Evolutionary conservation across 1,140 invertebrate genomes (phyloP), one percentile per base, ranked within the genome.

Genomic region (Cydia fagiglandana): DNA sequence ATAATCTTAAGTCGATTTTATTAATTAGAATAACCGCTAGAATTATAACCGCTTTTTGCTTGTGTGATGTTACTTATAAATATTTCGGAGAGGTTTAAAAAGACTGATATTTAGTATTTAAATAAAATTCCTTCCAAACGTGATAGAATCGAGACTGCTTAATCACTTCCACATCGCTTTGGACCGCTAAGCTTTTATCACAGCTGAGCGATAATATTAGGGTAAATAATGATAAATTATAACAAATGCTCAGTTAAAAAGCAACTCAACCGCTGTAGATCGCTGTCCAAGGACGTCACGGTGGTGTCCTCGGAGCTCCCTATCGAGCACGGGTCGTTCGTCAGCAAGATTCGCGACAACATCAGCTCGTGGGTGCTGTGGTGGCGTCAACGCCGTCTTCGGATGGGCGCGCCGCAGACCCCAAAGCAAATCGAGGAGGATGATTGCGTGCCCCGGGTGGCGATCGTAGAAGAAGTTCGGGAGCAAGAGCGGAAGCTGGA

Each of bases 391-490:
- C 85, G 88, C 82, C 88, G 89, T 90, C 88, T 91, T 89, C 86
- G 90, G 90, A 91, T 91, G 88, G 90, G 89, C 89, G 90, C 90
- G 84, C 90, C 90, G 89, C 90, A 91, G 87, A 92, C 86, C 86
- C 90, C 86, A 75, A 91, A 88, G 84, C 82, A 80, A 75, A 86
- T 92, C 73, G 87, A 91, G 75, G 88, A 91, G 64, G 86, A 92
- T 88, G 90, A 90, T 30, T 84, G 82, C 82, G 82, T 85, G 78
- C 88, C 89, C 15, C 82, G 82, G 47, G 84, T 91, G 86, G 86
- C 85, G 78, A 79, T 90, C 84, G 83, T 90, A 61, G 86, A 90
- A 64, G 84, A 86, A 75, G 56, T 81, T 2, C 81, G 83, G 3
- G 83, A 86, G 75, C 80, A 84, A 81, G 87, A 90, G 4, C 81